Base-by-base conservation (phyloP, 2,113 vertebrate species). In the Scomber scombrus region DNA sequence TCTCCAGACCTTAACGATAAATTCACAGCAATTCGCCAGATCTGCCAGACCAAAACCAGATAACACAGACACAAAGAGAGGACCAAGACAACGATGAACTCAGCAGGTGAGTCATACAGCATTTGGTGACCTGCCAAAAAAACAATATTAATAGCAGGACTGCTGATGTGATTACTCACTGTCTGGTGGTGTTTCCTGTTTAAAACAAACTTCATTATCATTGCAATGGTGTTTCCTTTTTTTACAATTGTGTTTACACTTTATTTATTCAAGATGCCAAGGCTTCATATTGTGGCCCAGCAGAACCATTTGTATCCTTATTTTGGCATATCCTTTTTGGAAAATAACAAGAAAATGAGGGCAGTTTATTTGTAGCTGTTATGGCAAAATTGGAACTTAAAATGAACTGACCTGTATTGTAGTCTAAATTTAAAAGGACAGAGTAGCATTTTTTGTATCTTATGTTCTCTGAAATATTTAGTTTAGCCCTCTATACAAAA, bases 21-120 rank as follows among this genome's bases (percentile, higher is more conserved):
- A 65, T 52, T 61, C 56, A 31, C 92, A 99, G 98, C 97, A 98
- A 84, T 99, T 98, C 91, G 98, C 98, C 86, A 95, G 98, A 89
- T 99, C 98, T 55, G 98, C 98, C 77, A 95, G 96, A 92, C 98
- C 98, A 51, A 99, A 99, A 83, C 95, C 92, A 72, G 96, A 97
- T 66, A 63, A 81, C 47, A 91, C 81, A 0, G 96, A 97, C 0
- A 3, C 82, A 14, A 95, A 91, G 86, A 94, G 82, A 72, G 87
- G 91, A 47, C 23, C 78, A 1, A 94, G 85, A 34, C 91, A 77
- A 11, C 84, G 88, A 3, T 92, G 82, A 92, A 13, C 11, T 19
- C 15, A 52, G 4, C 83, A 89, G 93, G 93, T 94, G 88, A 91
- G 90, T 51, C 31, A 46, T 4, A 8, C 49, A 19, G 15, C 78